phyloP scores from a whole-genome alignment of 2,113 vertebrate species.

The Antechinus stuartii region DNA sequence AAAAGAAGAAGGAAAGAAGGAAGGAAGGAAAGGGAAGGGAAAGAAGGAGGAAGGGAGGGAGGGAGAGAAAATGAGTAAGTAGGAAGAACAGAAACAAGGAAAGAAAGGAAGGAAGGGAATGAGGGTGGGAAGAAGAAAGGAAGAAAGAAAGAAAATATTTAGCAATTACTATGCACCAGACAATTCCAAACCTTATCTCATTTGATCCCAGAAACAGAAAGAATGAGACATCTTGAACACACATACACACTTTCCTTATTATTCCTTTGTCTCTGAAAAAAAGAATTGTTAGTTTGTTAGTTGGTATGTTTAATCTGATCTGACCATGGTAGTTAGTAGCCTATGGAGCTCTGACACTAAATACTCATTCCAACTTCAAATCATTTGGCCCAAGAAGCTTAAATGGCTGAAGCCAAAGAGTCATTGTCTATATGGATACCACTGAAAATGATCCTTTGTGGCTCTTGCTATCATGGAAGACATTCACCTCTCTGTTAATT shows the following conservation, averaged over 20 bases:
- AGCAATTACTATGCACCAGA: neutral
- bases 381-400: neutral
- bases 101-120: no score
- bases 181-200: neutral
- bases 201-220: neutral
- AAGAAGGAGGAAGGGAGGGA: no score
- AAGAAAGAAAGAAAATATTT: neutral
- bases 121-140: no score
- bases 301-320: neutral
- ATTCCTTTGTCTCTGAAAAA: neutral
- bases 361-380: neutral
- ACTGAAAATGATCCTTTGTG: conserved; percentile 10
- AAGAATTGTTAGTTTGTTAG: neutral
- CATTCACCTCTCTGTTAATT: neutral
- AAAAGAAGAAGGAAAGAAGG: neutral
- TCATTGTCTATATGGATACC: neutral
- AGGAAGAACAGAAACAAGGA: neutral
- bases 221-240: no score
- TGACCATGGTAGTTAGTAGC: neutral
- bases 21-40: no score
- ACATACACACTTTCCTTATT: neutral
- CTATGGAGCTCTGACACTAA: neutral
- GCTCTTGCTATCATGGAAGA: no score
- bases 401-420: neutral
- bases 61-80: neutral